Percentiles rank a stretch among this genome's conserved stretches.
Evolutionary conservation across 2,797 vertebrate genomes (phyloP).

Genomic region (Garrulus glandarius): DNA sequence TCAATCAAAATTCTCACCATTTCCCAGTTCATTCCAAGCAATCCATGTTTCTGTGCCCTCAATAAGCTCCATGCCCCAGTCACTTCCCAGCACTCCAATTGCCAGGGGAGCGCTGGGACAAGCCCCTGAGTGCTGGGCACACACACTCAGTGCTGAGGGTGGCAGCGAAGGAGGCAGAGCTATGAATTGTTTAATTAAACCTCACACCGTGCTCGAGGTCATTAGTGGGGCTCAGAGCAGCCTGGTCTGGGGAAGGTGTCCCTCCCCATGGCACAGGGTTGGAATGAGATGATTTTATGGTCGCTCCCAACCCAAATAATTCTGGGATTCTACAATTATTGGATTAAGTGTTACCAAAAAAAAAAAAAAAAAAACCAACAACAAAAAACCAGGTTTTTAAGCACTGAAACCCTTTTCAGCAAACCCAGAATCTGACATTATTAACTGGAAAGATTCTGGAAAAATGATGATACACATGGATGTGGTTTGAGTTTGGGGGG

Average conservation of each 20-base stretch:
- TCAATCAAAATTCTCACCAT: not conserved
- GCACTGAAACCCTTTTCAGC: not conserved
- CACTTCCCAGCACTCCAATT: not conserved
- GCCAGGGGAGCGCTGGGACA: not conserved
- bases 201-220: not conserved
- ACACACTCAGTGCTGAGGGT: not conserved
- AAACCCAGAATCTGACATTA: not conserved
- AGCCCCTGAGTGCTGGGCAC: not conserved
- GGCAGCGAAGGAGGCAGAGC: not conserved
- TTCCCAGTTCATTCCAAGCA: not conserved
- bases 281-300: not conserved
- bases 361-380: not conserved
- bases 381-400: not conserved
- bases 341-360: not conserved
- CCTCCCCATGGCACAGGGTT: not conserved
- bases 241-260: not conserved
- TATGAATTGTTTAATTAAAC: not conserved
- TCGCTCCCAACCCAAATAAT: not conserved
- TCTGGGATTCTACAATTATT: no score
- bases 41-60: not conserved
- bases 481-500: not conserved
- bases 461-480: fast-evolving
- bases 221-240: not conserved
- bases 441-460: not conserved
- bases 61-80: not conserved